phyloP scores from a whole-genome alignment of 2,113 vertebrate genomes.

The Gambusia affinis region DNA sequence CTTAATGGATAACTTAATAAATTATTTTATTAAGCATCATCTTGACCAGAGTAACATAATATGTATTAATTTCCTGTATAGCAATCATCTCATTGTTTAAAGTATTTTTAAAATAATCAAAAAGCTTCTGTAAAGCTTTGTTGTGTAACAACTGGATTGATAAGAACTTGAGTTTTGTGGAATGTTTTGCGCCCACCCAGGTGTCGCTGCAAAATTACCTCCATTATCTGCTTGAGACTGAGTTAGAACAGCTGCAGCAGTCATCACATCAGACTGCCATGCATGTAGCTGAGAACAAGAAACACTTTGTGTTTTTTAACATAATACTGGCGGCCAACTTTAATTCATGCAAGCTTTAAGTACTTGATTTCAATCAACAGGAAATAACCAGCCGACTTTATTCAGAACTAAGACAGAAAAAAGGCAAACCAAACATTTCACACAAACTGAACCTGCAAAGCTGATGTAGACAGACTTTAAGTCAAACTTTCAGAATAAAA shows the following conservation, averaged over 20 bases:
- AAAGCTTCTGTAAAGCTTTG: background rate
- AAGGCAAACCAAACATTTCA: background rate
- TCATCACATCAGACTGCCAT: background rate
- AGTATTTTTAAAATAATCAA: no score
- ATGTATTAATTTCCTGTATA: no score
- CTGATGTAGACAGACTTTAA: slow-evolving; percentile 5
- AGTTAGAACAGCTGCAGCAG: slow-evolving; percentile 5
- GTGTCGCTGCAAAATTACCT: background rate
- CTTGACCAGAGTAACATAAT: no score
- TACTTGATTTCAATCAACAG: background rate
- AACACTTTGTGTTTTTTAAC: background rate
- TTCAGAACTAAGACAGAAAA: background rate
- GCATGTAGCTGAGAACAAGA: background rate
- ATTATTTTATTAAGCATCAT: no score
- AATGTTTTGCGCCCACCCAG: slow-evolving; percentile 6
- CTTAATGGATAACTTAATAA: no score
- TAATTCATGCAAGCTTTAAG: background rate
- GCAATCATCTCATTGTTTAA: no score
- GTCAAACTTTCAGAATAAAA: background rate
- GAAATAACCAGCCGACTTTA: background rate
- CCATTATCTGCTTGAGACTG: background rate
- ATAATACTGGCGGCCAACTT: no score
- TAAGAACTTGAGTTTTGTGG: slow-evolving; percentile 1
- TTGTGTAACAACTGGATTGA: slow-evolving; percentile 17
- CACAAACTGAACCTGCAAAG: background rate